A percentile compares a stretch with the other conserved stretches of the same genome.
phyloP scores from a whole-genome alignment of 2,797 vertebrate species.

The Philypnodon macrostomus region DNA sequence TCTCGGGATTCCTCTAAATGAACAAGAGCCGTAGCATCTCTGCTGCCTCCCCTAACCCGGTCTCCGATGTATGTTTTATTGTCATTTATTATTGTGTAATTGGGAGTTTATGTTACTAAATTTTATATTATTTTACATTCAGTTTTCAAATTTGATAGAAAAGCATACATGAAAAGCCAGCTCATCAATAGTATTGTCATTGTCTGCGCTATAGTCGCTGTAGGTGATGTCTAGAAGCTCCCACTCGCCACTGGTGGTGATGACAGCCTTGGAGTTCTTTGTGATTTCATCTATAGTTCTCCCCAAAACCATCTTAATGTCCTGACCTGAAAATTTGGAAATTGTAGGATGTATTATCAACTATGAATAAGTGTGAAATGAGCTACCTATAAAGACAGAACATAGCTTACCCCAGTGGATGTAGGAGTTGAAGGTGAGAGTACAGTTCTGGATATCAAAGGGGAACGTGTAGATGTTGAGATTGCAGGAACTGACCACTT shows the following conservation, averaged over 20 bases:
- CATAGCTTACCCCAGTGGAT: constrained; percentile 64
- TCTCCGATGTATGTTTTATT: too few relatives aligned
- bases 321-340: constrained; percentile 40
- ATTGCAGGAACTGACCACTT: constrained; percentile 74
- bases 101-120: too few relatives aligned
- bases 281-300: constrained; percentile 34
- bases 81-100: too few relatives aligned
- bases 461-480: constrained; percentile 78
- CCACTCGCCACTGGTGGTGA: constrained; percentile 78
- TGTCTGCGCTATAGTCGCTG: rapidly evolving
- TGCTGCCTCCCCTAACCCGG: too few relatives aligned
- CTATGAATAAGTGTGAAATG: background rate
- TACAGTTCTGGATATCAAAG: constrained; percentile 79
- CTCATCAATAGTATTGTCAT: background rate
- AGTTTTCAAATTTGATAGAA: too few relatives aligned
- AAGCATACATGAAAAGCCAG: constrained; percentile 54
- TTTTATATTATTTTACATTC: too few relatives aligned
- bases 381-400: background rate
- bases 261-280: constrained; percentile 32
- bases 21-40: too few relatives aligned
- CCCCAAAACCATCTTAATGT: constrained; percentile 52
- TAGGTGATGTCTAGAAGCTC: constrained; percentile 66
- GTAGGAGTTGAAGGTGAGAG: constrained; percentile 67
- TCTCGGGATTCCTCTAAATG: too few relatives aligned
- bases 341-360: background rate